Conservation (phyloP, 1,140 invertebrate genomes). For the Trichoplusia ni region DNA sequence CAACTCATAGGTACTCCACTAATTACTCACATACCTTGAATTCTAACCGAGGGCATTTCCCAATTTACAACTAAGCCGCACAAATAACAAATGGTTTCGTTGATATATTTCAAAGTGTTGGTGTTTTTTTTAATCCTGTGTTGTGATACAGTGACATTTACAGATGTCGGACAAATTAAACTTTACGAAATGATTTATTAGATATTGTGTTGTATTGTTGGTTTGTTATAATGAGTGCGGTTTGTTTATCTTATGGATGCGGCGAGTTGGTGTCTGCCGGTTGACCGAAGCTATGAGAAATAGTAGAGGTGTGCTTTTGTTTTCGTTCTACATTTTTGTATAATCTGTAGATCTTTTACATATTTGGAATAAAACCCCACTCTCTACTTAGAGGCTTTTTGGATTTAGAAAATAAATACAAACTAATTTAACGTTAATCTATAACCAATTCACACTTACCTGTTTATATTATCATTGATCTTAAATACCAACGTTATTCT, state of each 20-base stretch:
- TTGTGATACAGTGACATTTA: constrained; percentile 14
- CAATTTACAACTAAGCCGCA: constrained; percentile 1
- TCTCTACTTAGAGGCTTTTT: background rate
- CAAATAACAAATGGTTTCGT: constrained; percentile 14
- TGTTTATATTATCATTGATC: too few relatives aligned
- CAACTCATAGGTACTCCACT: constrained; percentile 26
- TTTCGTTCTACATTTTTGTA: background rate
- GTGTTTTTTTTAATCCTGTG: constrained; percentile 5
- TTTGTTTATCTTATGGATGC: constrained; percentile 21
- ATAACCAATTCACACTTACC: too few relatives aligned
- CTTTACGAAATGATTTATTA: background rate
- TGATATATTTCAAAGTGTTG: constrained; percentile 17
- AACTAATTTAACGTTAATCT: background rate
- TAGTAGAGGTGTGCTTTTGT: background rate
- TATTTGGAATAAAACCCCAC: background rate
- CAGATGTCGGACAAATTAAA: background rate
- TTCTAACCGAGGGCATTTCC: constrained; percentile 15
- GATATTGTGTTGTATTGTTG: constrained; percentile 2
- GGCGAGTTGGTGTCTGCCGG: constrained; percentile 1
- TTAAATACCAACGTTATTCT: too few relatives aligned
- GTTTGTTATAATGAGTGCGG: background rate
- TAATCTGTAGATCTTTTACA: background rate
- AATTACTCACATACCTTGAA: background rate
- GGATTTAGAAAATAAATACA: background rate
- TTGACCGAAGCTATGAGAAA: constrained; percentile 1